Base-by-base conservation (phyloP, 2,113 vertebrate species). In the Hydrolagus affinis region DNA sequence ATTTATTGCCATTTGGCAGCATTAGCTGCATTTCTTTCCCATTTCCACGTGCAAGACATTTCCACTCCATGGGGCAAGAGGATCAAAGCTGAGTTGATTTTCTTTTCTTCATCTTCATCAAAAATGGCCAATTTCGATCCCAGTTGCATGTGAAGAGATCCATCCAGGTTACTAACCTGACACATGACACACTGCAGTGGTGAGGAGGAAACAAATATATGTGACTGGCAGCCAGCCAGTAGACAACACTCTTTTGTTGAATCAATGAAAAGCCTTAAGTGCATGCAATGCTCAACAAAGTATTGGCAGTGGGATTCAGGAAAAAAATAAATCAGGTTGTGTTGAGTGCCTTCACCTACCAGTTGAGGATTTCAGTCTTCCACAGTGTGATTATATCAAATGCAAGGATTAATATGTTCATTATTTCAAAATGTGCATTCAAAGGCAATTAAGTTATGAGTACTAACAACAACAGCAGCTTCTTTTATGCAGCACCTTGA, bases 141-240 rank as follows among this genome's bases (percentile, higher is more conserved):
- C 28, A 73, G 71, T 15, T 73, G 1, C 17, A 73, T 73, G 25
- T 12, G 23, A 71, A 73, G 28, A 44, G 14, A 1, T 73, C 3
- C 14, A 73, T 32, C 44, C 30, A 23, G 14, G 30, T 15, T 73
- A 44, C 25, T 73, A 73, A 73, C 15, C 8, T 73, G 44, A 44
- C 28, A 12, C 21, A 71, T 92, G 91, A 92, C 89, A 91, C 91
- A 91, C 93, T 93, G 91, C 91, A 93, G 90, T 86, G 89, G 89
- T 87, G 90, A 91, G 8, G 44, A 93, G 90, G 92, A 91, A 12
- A 87, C 90, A 85, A 86, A 87, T 87, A 91, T 91, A 91, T 90
- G 90, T 85, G 69, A 0, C 86, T 92, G 93, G 92, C 89, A 0
- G 1, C 56, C 83, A 91, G 92, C 93, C 93, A 94, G 85, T 28